phyloP scores from a whole-genome alignment of 1,140 invertebrate genomes.

The Aphelinus atriplicis region DNA sequence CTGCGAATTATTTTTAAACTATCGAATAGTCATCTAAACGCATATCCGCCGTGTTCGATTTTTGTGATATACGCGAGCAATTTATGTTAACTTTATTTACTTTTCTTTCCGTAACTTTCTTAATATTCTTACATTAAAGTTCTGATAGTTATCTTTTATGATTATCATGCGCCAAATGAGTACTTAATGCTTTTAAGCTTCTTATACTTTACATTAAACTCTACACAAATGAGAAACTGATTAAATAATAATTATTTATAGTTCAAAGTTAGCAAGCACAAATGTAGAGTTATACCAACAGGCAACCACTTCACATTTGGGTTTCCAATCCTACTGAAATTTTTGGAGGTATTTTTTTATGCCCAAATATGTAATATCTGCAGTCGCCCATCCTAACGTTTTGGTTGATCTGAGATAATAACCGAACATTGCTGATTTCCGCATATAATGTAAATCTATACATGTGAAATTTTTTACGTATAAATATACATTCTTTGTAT shows the following conservation, averaged over 20 bases:
- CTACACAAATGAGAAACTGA: slow-evolving; percentile 17
- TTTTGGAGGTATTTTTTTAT: no score
- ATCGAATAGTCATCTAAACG: neutral
- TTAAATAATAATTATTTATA: neutral
- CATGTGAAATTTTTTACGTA: no score
- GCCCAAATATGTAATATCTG: no score
- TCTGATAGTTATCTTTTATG: slow-evolving; percentile 5
- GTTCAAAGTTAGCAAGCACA: slow-evolving; percentile 27
- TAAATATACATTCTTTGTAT: no score
- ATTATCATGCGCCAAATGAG: slow-evolving; percentile 23
- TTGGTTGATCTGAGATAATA: no score
- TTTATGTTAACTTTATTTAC: slow-evolving; percentile 6
- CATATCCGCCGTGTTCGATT: slow-evolving; percentile 10
- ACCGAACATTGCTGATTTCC: no score
- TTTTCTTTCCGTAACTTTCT: slow-evolving; percentile 22
- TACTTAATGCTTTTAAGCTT: slow-evolving; percentile 41
- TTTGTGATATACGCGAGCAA: slow-evolving; percentile 19
- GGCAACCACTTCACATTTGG: no score
- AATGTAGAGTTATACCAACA: slow-evolving; percentile 11
- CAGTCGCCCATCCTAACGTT: no score
- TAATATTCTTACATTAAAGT: slow-evolving; percentile 26
- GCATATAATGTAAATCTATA: no score
- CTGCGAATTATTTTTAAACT: slow-evolving; percentile 13
- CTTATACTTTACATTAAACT: slow-evolving; percentile 12
- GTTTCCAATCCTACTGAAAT: no score